phyloP scores from a whole-genome alignment of 2,113 vertebrate genomes.

The Corythoichthys haematopterus region DNA sequence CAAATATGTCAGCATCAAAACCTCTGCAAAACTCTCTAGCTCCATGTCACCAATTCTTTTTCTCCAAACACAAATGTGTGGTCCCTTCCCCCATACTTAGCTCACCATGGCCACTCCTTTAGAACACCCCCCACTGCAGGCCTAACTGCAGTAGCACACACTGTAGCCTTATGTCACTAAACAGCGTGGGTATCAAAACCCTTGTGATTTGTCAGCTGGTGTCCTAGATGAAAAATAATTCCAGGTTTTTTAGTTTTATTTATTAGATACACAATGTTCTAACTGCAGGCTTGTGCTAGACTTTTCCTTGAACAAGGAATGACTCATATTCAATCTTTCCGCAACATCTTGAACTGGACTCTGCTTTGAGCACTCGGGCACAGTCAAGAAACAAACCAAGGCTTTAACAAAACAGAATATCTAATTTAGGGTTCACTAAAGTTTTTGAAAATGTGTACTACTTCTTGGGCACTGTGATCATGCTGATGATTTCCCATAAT shows the following conservation, averaged over 20 bases:
- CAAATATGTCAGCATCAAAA: conserved; percentile 14
- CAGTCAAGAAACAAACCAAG: not conserved
- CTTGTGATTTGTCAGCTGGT: conserved; percentile 19
- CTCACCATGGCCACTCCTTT: conserved; percentile 16
- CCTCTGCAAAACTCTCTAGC: conserved; percentile 6
- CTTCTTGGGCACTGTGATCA: no score
- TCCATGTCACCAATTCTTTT: not conserved
- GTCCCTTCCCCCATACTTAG: conserved; percentile 40
- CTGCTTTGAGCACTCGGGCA: not conserved
- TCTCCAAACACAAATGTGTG: conserved; percentile 11
- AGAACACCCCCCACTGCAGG: conserved; percentile 11
- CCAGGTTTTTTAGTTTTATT: not conserved
- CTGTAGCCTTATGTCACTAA: conserved; percentile 9
- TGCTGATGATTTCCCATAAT: no score
- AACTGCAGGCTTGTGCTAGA: not conserved
- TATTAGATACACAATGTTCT: not conserved
- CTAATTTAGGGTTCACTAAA: no score
- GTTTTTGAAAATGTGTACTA: no score
- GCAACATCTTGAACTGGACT: not conserved
- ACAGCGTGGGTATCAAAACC: not conserved
- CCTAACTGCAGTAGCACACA: conserved; percentile 10
- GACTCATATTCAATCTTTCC: conserved; percentile 58
- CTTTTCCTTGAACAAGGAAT: conserved; percentile 23
- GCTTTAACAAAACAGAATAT: not conserved
- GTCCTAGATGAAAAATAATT: conserved; percentile 9